Base-by-base conservation (phyloP, 1,140 invertebrate species). In the Hylaeus anthracinus region DNA sequence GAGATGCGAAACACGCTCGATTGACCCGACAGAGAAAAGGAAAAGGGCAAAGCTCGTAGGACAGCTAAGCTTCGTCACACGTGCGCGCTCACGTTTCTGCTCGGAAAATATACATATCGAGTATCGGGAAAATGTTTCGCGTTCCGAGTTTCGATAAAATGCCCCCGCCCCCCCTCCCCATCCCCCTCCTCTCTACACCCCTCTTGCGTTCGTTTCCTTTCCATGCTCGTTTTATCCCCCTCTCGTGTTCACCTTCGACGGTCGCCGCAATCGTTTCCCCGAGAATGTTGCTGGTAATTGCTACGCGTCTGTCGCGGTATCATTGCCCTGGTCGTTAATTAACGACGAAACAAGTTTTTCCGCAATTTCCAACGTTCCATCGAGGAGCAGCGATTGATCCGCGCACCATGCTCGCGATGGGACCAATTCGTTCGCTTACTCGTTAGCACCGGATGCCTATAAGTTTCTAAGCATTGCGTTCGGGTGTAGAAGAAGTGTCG, bases 91-190 rank as follows among this genome's bases (percentile, higher is more conserved):
- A 5, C 37, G 12, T 1, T 10, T 9, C 12, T 53, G 48, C 67
- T 37, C 53, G 41, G 43, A 60, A 72, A 51, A 64, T 61, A 64
- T 43, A 53, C 51, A 56, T 53, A 85, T 81, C 39, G 72, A 45
- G 45, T 75, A 60, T 73, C 55, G 79, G 65, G 8, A 67, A 78
- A 63, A 78, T 79, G 73, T 81, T 67, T 66, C 80, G 39, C 76
- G 80, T 72, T 86, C 74, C 66, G 48, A 26, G 72, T 66, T 64
- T 64, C 72, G 66, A 75, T 70, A 58, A 66, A 85, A 81, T 75
- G 73, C 45, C 10, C 10, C 55, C 12, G 3, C 60, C 60, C 37
- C 1, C 73, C 0, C 26, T 0, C 26, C 26, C n/a, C n/a, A n/a
- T n/a, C n/a, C 26, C 26, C 26, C 26, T 26, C 26, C 26, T 26